A percentile compares a stretch with the other conserved stretches of the same genome.
These are phyloP conservation scores for Eurytoma californica DNA, from an alignment of 2,888 invertebrate species.

Conservation along the genomic window DNA sequence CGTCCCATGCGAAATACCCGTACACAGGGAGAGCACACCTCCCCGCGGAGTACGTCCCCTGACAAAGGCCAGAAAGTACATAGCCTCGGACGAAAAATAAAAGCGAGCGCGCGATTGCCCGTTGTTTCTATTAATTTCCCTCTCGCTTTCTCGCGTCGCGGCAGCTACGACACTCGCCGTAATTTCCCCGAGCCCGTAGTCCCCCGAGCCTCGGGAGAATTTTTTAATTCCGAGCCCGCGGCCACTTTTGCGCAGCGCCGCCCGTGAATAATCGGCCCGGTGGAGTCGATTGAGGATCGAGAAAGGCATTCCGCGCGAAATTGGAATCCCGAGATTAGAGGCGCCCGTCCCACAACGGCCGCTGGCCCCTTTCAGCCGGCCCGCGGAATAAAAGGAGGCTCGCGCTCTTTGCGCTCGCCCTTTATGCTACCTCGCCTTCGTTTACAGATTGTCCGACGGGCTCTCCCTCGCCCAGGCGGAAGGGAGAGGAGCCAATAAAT, in stretches of 20 bases:
- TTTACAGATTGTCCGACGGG: not conserved
- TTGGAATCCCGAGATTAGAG: conserved; percentile 65
- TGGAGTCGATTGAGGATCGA: conserved; percentile 20
- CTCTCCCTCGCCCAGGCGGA: too few relatives aligned
- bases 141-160: conserved; percentile 7
- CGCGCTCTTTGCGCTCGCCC: not conserved
- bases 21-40: not conserved
- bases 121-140: conserved; percentile 35
- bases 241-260: conserved; percentile 26
- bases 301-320: conserved; percentile 57
- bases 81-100: not conserved
- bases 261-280: conserved; percentile 37
- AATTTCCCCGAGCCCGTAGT: conserved; percentile 26
- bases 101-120: conserved; percentile 2
- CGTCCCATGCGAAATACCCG: conserved; percentile 4
- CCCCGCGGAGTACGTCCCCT: not conserved
- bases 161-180: conserved; percentile 5
- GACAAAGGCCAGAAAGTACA: not conserved
- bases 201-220: conserved; percentile 12
- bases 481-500: too few relatives aligned
- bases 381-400: conserved; percentile 36
- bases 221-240: conserved; percentile 40
- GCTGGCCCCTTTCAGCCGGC: not conserved
- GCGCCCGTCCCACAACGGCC: conserved; percentile 21
- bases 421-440: conserved; percentile 23